A percentile compares a stretch with the other conserved stretches of the same genome.
phyloP scores from a whole-genome alignment of 2,888 invertebrate species.

The Ypsolopha scabrella region DNA sequence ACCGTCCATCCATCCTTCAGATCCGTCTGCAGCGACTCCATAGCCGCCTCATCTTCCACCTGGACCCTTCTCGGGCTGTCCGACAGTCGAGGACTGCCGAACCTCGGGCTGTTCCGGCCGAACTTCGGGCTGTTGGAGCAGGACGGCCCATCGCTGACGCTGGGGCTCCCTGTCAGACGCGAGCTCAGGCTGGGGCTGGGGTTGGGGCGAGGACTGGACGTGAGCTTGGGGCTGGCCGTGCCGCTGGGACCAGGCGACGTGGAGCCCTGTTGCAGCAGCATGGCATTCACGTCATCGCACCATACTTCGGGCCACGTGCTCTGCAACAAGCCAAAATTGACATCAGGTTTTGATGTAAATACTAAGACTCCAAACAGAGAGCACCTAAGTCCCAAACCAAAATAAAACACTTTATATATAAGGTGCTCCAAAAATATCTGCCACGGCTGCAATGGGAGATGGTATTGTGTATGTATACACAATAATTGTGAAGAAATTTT shows the following conservation, averaged over 20 bases:
- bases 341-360: too few relatives aligned
- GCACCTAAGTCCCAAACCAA: too few relatives aligned
- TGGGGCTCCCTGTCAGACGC: conserved; percentile 38
- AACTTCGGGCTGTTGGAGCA: conserved; percentile 30
- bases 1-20: conserved; percentile 83
- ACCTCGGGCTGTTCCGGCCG: conserved; percentile 19
- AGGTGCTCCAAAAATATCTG: too few relatives aligned
- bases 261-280: conserved; percentile 66
- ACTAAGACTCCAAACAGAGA: too few relatives aligned
- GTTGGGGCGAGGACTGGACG: conserved; percentile 21
- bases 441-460: too few relatives aligned
- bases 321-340: too few relatives aligned
- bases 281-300: conserved; percentile 58
- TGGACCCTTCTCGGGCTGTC: conserved; percentile 45
- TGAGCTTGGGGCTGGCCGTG: conserved; percentile 36
- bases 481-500: too few relatives aligned
- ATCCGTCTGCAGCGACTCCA: conserved; percentile 71
- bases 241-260: conserved; percentile 47
- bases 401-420: too few relatives aligned
- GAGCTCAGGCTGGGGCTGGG: conserved; percentile 28
- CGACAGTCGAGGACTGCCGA: conserved; percentile 31
- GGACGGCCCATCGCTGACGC: conserved; percentile 39
- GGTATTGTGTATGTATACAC: too few relatives aligned
- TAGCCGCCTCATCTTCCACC: conserved; percentile 48
- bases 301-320: conserved; percentile 18